Base-by-base conservation (phyloP, 2,113 vertebrate genomes). In the Passer montanus region DNA sequence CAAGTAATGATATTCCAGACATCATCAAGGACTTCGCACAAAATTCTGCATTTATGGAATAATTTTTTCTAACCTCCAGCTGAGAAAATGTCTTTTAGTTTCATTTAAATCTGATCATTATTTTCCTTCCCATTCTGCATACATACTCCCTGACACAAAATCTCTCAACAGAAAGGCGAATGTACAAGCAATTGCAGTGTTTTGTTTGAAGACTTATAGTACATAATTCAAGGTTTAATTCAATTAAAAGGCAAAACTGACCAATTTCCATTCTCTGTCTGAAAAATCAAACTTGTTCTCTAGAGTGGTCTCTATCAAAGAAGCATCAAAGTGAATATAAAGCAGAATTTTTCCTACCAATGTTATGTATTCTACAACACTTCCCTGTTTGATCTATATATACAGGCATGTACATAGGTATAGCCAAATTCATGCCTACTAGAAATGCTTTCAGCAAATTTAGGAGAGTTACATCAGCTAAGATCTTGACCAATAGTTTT, bases 11-110 rank as follows among this genome's bases (percentile, higher is more conserved):
- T 90, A 86, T 44, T 90, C 72, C 53, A 91, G 82, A 59, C 30
- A 93, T 85, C 60, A 84, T 93, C 82, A 96, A 87, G 91, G 89
- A 91, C 55, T 95, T 90, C 89, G 93, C 81, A 97, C 79, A 94
- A 93, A 86, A 92, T 76, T 95, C 83, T 96, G 66, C 89, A 94
- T 94, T 94, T 97, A 92, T 79, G 56, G 69, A 96, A 98, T 95
- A 75, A 72, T 77, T 97, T 84, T 89, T 92, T 95, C 92, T 94
- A 95, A 94, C 89, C 88, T 97, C 95, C 97, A 98, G 95, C 96
- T 94, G 97, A 96, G 97, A 97, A 98, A 97, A 95, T 92, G 93
- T 70, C 79, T 96, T 97, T 97, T 96, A 91, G 92, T 91, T 97
- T 94, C 69, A 5, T 95, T 97, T 97, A 95, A 96, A 97, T 87